These are phyloP conservation scores for Rhabdornis inornatus DNA, from an alignment of 2,113 vertebrate genomes.

Conservation along the genomic window DNA sequence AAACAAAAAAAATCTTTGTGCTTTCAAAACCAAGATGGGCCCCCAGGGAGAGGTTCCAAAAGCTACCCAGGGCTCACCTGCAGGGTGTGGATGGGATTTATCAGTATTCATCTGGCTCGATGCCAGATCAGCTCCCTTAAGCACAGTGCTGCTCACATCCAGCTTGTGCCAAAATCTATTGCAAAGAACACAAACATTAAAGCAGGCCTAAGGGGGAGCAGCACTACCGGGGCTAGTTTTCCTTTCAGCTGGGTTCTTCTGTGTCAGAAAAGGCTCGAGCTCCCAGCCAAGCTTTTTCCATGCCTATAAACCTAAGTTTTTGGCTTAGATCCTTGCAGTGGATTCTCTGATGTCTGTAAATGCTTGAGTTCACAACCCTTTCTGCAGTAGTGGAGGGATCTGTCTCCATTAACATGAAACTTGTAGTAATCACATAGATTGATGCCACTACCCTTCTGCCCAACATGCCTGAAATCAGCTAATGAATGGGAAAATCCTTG, in stretches of 20 bases:
- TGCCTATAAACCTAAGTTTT: neutral
- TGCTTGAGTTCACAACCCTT: neutral
- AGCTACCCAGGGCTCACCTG: conserved; percentile 23
- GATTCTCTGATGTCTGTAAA: neutral
- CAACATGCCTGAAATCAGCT: neutral
- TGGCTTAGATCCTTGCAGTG: neutral
- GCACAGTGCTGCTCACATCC: neutral
- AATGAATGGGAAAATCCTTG: neutral
- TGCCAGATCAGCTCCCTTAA: neutral
- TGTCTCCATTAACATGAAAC: neutral
- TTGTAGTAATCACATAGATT: rapidly evolving
- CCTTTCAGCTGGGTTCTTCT: neutral
- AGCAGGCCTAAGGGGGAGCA: neutral
- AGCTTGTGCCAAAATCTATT: neutral
- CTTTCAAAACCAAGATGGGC: neutral
- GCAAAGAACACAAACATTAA: conserved; percentile 2
- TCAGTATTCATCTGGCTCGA: neutral
- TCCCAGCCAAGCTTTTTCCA: neutral
- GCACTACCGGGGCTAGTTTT: neutral
- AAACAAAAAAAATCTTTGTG: neutral
- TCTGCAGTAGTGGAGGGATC: neutral
- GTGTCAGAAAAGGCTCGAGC: neutral
- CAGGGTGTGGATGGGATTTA: neutral
- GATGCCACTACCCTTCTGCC: neutral
- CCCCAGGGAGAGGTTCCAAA: neutral